Conservation (phyloP, 2,888 invertebrate species). For the Coleophora deauratella region DNA sequence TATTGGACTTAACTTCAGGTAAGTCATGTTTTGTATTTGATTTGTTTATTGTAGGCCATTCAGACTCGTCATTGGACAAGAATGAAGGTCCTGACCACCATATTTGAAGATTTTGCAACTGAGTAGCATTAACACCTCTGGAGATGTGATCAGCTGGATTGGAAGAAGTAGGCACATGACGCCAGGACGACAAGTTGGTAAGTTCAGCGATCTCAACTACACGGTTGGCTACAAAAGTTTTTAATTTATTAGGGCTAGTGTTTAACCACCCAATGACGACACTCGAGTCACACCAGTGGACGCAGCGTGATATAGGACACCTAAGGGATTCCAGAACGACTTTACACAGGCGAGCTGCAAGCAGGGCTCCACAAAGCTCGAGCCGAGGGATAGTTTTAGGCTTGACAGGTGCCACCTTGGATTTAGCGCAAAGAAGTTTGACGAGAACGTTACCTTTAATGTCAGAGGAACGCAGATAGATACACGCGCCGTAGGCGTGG, state of each 20-base stretch:
- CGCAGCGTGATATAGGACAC: neutral
- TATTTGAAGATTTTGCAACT: neutral
- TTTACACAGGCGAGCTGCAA: slow-evolving; percentile 1
- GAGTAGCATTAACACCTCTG: slow-evolving; percentile 3
- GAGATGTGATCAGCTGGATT: slow-evolving; percentile 13
- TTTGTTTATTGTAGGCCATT: neutral
- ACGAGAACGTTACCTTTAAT: slow-evolving; percentile 1
- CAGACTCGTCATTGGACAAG: neutral
- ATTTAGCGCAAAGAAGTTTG: slow-evolving; percentile 8
- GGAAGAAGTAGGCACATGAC: slow-evolving; percentile 9
- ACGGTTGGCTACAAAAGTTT: slow-evolving; percentile 11
- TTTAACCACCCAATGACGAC: slow-evolving; percentile 10
- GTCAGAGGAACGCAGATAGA: slow-evolving; percentile 3
- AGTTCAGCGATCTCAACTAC: slow-evolving; percentile 9
- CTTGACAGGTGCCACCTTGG: slow-evolving; percentile 11
- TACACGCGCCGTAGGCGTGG: slow-evolving; percentile 8
- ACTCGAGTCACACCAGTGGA: slow-evolving; percentile 12
- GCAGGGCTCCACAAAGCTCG: slow-evolving; percentile 4
- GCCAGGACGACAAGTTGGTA: slow-evolving; percentile 3
- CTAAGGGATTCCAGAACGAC: slow-evolving; percentile 4
- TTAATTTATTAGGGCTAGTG: slow-evolving; percentile 3
- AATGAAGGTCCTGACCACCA: slow-evolving; percentile 5
- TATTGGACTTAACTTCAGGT: slow-evolving; percentile 1
- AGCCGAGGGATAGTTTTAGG: slow-evolving; percentile 12
- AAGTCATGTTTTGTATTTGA: neutral